phyloP scores from a whole-genome alignment of 2,797 vertebrate species.

The Meda fulgida region DNA sequence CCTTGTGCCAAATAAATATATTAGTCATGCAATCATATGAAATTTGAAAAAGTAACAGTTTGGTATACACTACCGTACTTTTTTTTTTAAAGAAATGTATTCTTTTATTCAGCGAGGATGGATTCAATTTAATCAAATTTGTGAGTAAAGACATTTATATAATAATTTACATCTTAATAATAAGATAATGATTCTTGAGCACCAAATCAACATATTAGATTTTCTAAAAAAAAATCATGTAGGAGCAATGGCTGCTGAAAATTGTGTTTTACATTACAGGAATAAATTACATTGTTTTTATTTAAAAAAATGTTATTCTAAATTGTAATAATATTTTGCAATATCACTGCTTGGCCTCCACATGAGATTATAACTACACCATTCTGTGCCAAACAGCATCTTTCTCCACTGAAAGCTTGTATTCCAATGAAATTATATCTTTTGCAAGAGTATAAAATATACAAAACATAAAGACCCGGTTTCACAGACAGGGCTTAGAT shows the following conservation, averaged over 20 bases:
- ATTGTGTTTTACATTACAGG: neutral
- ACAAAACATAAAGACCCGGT: neutral
- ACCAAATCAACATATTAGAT: neutral
- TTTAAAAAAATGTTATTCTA: too few species aligned
- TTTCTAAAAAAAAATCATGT: neutral
- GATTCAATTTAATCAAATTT: neutral
- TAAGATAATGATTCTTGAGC: neutral
- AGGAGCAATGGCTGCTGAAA: neutral
- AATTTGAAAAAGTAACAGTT: rapidly evolving
- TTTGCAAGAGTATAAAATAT: neutral
- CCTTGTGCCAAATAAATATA: too few species aligned
- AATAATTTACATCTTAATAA: too few species aligned
- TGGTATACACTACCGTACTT: neutral
- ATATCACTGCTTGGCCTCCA: neutral
- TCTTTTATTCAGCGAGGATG: neutral
- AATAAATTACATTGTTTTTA: too few species aligned
- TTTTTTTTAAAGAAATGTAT: neutral
- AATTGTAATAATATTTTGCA: neutral
- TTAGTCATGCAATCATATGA: neutral
- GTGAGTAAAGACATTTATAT: neutral
- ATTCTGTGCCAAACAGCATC: too few species aligned
- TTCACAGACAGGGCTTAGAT: too few species aligned
- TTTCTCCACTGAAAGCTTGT: too few species aligned
- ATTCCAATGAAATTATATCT: too few species aligned
- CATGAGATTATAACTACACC: neutral